phyloP scores from a whole-genome alignment of 2,888 invertebrate species.

The Pristionchus entomophagus region DNA sequence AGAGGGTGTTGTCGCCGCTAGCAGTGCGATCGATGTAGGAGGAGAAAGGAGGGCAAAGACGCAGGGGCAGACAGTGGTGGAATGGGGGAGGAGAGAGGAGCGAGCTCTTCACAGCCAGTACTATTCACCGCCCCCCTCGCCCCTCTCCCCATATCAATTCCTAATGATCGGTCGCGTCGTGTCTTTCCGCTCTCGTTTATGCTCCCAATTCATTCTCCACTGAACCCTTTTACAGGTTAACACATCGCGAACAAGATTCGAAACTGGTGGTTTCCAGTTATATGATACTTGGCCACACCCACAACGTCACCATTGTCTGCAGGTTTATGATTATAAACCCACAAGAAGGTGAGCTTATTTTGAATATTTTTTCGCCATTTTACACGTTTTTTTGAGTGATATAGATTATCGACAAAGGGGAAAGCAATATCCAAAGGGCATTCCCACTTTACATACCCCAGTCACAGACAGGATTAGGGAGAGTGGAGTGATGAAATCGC shows the following conservation, averaged over 20 bases:
- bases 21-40: conserved; percentile 48
- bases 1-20: background rate
- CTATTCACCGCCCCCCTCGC: background rate
- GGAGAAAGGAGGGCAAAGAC: too few species aligned
- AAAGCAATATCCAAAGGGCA: too few species aligned
- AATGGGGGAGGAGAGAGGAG: conserved; percentile 12
- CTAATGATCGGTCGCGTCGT: background rate
- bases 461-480: background rate
- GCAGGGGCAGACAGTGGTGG: conserved; percentile 43
- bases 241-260: conserved; percentile 46
- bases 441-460: too few species aligned
- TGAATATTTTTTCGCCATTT: too few species aligned
- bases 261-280: conserved; percentile 60
- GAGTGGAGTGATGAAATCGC: background rate
- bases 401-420: too few species aligned
- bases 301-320: conserved; percentile 60
- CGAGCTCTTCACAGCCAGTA: conserved; percentile 21
- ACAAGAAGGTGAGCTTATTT: conserved; percentile 64
- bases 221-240: conserved; percentile 10
- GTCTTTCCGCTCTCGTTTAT: background rate
- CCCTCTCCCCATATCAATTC: background rate
- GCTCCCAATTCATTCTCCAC: background rate
- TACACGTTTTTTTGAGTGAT: too few species aligned
- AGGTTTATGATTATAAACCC: conserved; percentile 75
- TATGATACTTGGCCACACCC: conserved; percentile 62